Percentiles rank a stretch among this genome's conserved stretches.
phyloP scores from a whole-genome alignment of 2,113 vertebrate species.

The Microcebus ravelobensis region DNA sequence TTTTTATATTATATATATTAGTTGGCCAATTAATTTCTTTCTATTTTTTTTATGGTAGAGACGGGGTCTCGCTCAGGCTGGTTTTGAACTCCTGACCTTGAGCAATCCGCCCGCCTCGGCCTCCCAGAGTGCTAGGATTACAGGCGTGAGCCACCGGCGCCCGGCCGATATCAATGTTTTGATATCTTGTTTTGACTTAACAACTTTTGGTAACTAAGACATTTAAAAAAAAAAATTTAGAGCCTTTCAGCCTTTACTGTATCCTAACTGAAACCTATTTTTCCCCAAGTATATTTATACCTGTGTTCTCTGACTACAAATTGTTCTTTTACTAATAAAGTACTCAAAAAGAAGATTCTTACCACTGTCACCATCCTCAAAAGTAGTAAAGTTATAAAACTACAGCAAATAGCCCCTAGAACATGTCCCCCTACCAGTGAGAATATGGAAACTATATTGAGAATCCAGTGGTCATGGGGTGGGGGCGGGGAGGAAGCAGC shows the following conservation, averaged over 20 bases:
- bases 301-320: neutral
- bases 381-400: neutral
- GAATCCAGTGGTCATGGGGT: too few relatives aligned
- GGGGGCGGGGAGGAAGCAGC: neutral
- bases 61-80: too few relatives aligned
- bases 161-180: too few relatives aligned
- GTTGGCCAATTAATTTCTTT: too few relatives aligned
- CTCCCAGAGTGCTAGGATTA: too few relatives aligned
- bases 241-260: neutral
- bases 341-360: neutral
- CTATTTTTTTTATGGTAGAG: too few relatives aligned
- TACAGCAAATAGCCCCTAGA: neutral
- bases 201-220: neutral
- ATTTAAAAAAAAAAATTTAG: neutral
- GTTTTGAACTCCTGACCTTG: too few relatives aligned
- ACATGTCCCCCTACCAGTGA: too few relatives aligned
- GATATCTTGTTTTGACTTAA: neutral
- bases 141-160: too few relatives aligned
- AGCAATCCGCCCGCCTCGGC: too few relatives aligned
- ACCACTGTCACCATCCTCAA: neutral
- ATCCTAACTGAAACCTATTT: neutral
- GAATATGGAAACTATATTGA: neutral
- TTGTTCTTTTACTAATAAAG: neutral
- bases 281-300: neutral
- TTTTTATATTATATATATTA: too few relatives aligned